Evolutionary conservation across 2,888 invertebrate species (phyloP), one percentile per base, ranked within the genome.

Genomic region (Drosophila neonasuta): DNA sequence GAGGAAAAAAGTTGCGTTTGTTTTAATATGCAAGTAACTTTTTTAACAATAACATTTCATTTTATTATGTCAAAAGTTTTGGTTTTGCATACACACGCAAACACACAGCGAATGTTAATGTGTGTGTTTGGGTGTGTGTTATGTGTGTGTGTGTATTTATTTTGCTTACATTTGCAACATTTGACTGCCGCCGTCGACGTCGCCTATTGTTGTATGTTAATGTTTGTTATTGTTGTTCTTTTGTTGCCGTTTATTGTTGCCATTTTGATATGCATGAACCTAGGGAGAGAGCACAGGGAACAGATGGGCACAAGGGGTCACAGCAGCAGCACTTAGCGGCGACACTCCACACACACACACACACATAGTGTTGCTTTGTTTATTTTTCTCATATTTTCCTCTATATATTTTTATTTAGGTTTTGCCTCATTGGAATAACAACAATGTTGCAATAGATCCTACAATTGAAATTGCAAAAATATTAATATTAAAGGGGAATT

Each of bases 21-120:
- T 86, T 82, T 82, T 82, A 82, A 82, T 82, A 82, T 82, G 81
- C 81, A 84, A 82, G 81, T 84, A 82, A 86, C 81, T 83, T 83
- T 81, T 87, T 83, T 80, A 85, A 87, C 87, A 84, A 84, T 87
- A 84, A 87, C 83, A 84, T 84, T 84, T 85, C 86, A 87, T 84
- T 84, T 84, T 84, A 84, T 84, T 84, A 84, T 84, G 87, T 87
- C 87, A 84, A 84, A 84, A 84, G 83, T 83, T 82, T 82, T 82
- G 81, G 79, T 86, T 81, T 86, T 82, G 69, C 68, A 68, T 76
- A 55, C 51, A 63, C 77, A 60, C 44, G 10, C 32, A 10, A 2
- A 59, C 45, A 55, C 62, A 49, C 57, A 59, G 20, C 13, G 15
- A 41, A 32, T 51, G 34, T 32, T 13, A 32, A 39, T 34, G 9